Conservation (phyloP, 1,140 invertebrate genomes). For the Caenorhabditis inopinata region DNA sequence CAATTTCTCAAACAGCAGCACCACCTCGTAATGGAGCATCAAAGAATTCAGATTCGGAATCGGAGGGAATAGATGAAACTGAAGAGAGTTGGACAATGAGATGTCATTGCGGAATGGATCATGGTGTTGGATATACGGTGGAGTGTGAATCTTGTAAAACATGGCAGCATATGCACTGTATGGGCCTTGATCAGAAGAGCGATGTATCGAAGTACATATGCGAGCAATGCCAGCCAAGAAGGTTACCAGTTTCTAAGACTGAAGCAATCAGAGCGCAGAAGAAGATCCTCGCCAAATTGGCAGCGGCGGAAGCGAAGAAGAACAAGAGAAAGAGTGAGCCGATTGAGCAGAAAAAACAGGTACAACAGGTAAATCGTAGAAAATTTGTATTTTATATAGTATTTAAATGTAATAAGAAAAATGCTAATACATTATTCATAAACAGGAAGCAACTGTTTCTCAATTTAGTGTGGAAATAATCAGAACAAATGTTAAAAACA, state of each 20-base stretch:
- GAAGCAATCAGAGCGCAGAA: not conserved
- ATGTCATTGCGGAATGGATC: slow-evolving; percentile 9
- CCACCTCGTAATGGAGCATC: not conserved
- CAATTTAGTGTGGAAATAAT: too few species aligned
- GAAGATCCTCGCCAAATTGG: not conserved
- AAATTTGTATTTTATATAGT: too few species aligned
- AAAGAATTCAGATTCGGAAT: not conserved
- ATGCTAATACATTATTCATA: too few species aligned
- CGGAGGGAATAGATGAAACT: not conserved
- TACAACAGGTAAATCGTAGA: not conserved
- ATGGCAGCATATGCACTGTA: slow-evolving; percentile 1
- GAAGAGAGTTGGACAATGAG: not conserved
- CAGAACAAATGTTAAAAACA: too few species aligned
- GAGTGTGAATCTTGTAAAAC: not conserved
- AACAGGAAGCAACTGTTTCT: too few species aligned
- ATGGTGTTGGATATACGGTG: not conserved
- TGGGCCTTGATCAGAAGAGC: not conserved
- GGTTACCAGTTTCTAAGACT: not conserved
- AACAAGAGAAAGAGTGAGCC: not conserved
- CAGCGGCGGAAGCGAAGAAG: not conserved
- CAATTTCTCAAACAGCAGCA: not conserved
- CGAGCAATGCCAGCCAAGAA: not conserved
- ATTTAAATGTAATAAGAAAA: too few species aligned
- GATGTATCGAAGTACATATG: not conserved
- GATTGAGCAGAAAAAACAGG: not conserved